These are phyloP conservation scores for Mormyrops attenuatus DNA, from an alignment of 2,797 vertebrate species.

Conservation along the genomic window DNA sequence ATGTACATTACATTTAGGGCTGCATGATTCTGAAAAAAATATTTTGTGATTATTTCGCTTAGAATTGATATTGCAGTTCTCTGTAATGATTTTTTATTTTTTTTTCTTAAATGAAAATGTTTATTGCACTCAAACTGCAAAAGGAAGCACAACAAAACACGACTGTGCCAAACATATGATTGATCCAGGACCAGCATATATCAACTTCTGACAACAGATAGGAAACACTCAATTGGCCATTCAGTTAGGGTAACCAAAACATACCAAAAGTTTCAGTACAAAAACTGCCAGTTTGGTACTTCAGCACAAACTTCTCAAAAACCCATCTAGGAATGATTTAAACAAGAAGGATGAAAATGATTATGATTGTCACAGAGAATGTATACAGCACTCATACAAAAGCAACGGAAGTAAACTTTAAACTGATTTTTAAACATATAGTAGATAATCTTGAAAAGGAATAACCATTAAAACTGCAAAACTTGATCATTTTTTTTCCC, in stretches of 20 bases:
- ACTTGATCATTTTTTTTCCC: too few relatives aligned
- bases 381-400: too few relatives aligned
- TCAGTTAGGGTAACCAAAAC: neutral
- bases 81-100: neutral
- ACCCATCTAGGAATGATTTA: neutral
- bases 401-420: too few relatives aligned
- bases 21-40: neutral
- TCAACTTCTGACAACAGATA: neutral
- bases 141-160: neutral
- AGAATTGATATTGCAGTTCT: neutral
- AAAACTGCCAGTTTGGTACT: neutral
- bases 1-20: neutral
- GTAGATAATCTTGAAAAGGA: too few relatives aligned
- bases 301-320: neutral
- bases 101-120: neutral
- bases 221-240: neutral
- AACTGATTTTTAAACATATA: too few relatives aligned
- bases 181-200: neutral
- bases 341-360: neutral
- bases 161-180: neutral
- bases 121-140: neutral
- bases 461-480: too few relatives aligned
- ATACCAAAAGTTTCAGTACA: neutral
- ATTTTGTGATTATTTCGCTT: neutral
- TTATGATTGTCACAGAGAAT: too few relatives aligned